phyloP scores from a whole-genome alignment of 2,888 invertebrate species.

The Pocota personata region DNA sequence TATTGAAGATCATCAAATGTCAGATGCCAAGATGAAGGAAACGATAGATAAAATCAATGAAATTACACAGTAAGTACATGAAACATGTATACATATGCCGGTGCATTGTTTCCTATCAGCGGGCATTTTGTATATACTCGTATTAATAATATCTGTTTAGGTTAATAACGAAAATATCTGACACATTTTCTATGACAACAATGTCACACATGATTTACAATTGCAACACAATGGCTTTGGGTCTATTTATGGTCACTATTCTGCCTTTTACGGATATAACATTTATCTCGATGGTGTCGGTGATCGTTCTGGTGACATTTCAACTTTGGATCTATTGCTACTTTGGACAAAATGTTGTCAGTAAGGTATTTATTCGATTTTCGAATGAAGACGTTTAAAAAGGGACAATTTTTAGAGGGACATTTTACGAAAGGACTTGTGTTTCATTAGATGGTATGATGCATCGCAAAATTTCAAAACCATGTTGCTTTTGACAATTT shows the following conservation, averaged over 20 bases:
- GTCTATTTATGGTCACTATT: neutral
- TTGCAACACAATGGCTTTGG: neutral
- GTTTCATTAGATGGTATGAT: neutral
- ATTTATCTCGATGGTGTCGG: neutral
- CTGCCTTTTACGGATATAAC: neutral
- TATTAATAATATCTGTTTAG: neutral
- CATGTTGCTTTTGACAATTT: neutral
- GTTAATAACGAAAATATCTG: neutral
- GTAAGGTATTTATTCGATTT: neutral
- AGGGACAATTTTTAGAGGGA: neutral
- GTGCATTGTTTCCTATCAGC: no score
- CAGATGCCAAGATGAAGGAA: neutral
- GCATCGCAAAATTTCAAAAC: neutral
- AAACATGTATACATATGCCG: no score
- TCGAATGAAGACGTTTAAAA: neutral
- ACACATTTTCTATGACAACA: neutral
- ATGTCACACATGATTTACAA: neutral
- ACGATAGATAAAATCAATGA: neutral
- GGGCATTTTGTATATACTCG: neutral
- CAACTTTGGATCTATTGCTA: conserved; percentile 12
- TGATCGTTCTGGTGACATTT: neutral
- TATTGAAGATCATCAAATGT: neutral
- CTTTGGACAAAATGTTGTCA: neutral
- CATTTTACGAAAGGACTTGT: neutral
- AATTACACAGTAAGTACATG: neutral